Conservation (phyloP, 2,113 vertebrate species). For the Etheostoma spectabile region DNA sequence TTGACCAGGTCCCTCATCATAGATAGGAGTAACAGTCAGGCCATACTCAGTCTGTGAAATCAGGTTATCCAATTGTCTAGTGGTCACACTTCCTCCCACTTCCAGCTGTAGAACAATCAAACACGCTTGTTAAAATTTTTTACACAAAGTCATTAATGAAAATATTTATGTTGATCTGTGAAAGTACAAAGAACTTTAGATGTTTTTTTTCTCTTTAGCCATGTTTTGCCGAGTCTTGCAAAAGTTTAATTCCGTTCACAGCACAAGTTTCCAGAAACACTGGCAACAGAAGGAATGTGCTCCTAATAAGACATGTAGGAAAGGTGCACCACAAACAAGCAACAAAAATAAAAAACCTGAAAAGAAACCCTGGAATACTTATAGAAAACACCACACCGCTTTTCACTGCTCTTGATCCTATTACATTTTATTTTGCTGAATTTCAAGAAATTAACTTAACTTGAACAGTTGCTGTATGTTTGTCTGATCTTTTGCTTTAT, state of each 20-base stretch:
- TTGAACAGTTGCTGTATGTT: slow-evolving; percentile 4
- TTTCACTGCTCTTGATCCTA: slow-evolving; percentile 28
- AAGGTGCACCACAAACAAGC: slow-evolving; percentile 24
- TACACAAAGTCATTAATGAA: not conserved
- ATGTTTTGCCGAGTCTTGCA: slow-evolving; percentile 28
- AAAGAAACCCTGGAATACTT: slow-evolving; percentile 3
- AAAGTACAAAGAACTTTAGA: slow-evolving; percentile 4
- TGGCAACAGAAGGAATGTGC: slow-evolving; percentile 1
- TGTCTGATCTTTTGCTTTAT: slow-evolving; percentile 13
- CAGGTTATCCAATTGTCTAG: slow-evolving; percentile 86
- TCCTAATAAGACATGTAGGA: slow-evolving; percentile 28
- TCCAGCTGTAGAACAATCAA: slow-evolving; percentile 86
- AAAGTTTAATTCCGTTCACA: slow-evolving; percentile 30
- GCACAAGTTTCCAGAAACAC: slow-evolving; percentile 23
- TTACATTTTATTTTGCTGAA: slow-evolving; percentile 28
- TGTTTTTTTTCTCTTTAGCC: slow-evolving; percentile 38
- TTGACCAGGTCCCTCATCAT: slow-evolving; percentile 87
- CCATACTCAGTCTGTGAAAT: slow-evolving; percentile 91
- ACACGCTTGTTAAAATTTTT: slow-evolving; percentile 26
- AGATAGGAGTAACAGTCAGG: slow-evolving; percentile 89
- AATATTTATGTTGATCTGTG: not conserved
- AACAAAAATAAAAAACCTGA: not conserved
- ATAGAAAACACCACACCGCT: slow-evolving; percentile 30
- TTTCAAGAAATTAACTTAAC: slow-evolving; percentile 28
- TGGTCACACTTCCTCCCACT: slow-evolving; percentile 87